Evolutionary conservation across 2,888 invertebrate genomes (phyloP).

Genomic region (Prosopocoilus inquinatus): DNA sequence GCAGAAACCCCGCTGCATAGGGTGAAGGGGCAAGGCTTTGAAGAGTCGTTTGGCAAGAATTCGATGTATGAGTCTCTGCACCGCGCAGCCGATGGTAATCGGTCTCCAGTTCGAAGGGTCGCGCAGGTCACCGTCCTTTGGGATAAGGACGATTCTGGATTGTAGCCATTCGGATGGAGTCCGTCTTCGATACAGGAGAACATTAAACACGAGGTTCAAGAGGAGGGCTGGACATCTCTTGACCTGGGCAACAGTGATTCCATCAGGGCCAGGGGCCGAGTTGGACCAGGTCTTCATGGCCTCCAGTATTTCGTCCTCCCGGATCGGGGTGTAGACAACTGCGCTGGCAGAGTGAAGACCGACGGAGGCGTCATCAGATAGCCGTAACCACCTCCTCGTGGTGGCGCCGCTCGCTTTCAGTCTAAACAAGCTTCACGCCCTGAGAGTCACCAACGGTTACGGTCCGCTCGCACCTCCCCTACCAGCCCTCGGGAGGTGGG

Average conservation of each 20-base stretch:
- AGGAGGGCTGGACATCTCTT: neutral
- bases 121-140: conserved; percentile 24
- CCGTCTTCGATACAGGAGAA: conserved; percentile 3
- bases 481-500: too few species aligned
- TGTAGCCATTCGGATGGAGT: neutral
- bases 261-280: conserved; percentile 24
- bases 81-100: conserved; percentile 33
- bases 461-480: too few species aligned
- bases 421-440: too few species aligned
- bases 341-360: too few species aligned
- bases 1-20: conserved; percentile 35
- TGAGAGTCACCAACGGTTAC: too few species aligned
- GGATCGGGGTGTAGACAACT: neutral
- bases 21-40: conserved; percentile 13
- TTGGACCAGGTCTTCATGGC: conserved; percentile 14
- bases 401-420: too few species aligned
- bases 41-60: conserved; percentile 23
- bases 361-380: too few species aligned
- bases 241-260: conserved; percentile 14
- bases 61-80: conserved; percentile 32
- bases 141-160: conserved; percentile 21
- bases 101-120: conserved; percentile 33
- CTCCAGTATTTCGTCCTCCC: conserved; percentile 16
- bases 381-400: too few species aligned
- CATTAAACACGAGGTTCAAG: conserved; percentile 18